Conservation (phyloP, 2,797 vertebrate genomes). For the Euthynnus affinis region DNA sequence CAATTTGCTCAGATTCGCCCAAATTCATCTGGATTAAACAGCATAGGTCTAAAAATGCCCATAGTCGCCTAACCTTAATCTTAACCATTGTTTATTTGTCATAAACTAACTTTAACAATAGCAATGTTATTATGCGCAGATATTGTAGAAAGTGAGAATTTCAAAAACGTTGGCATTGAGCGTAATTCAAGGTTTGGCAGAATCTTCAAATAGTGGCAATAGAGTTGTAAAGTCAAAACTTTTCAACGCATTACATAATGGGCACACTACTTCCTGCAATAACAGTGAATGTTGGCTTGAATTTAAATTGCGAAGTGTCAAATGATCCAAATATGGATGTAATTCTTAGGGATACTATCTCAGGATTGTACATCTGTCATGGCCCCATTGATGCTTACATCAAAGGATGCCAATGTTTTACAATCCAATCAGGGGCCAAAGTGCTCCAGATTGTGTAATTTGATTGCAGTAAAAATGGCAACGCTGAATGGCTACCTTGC, state of each 20-base stretch:
- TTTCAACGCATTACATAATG: too few species aligned
- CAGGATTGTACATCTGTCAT: neutral
- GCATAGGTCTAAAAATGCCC: too few species aligned
- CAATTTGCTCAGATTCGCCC: too few species aligned
- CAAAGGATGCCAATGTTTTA: constrained; percentile 20
- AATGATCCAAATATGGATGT: neutral
- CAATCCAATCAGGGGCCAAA: constrained; percentile 20
- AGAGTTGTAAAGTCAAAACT: neutral
- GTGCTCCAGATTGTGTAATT: constrained; percentile 22
- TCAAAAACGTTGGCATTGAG: too few species aligned
- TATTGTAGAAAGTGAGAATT: neutral
- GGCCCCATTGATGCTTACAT: neutral
- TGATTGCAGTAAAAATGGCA: constrained; percentile 16
- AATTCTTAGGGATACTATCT: neutral
- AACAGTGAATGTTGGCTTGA: neutral
- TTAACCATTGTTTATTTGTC: neutral
- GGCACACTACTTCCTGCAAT: too few species aligned
- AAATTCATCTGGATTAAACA: too few species aligned
- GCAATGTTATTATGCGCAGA: neutral
- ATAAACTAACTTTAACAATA: neutral
- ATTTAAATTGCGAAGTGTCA: neutral
- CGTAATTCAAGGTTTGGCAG: neutral
- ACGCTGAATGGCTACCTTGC: constrained; percentile 22
- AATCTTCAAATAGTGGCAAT: neutral
- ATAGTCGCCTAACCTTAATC: neutral